Conservation (phyloP, 2,113 vertebrate genomes). For the Tyrannus savana region DNA sequence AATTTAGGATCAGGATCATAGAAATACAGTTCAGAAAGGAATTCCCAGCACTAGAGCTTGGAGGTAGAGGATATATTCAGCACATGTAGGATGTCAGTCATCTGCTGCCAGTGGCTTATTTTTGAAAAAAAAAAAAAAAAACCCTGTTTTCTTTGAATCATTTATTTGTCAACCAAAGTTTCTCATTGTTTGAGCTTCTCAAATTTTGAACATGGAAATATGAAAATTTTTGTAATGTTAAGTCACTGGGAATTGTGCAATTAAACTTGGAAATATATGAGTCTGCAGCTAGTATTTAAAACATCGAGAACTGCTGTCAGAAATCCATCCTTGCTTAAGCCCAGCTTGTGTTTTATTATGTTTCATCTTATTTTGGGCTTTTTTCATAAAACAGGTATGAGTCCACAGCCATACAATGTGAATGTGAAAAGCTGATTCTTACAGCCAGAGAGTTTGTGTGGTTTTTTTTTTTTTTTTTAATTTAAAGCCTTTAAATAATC, state of each 20-base stretch:
- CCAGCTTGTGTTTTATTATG: slow-evolving; percentile 16
- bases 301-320: neutral
- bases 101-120: neutral
- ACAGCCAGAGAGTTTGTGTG: neutral
- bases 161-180: neutral
- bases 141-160: neutral
- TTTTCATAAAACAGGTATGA: slow-evolving; percentile 25
- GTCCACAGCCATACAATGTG: neutral
- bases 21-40: neutral
- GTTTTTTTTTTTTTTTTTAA: neutral
- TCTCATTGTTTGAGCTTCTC: neutral
- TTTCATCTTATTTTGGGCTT: slow-evolving; percentile 23
- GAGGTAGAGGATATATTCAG: neutral
- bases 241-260: neutral
- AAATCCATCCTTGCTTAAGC: neutral
- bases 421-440: slow-evolving; percentile 12
- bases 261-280: neutral
- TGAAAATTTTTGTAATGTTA: neutral
- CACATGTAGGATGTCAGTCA: neutral
- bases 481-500: slow-evolving; percentile 53
- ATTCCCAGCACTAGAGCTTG: neutral
- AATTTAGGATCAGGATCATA: neutral
- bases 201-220: neutral
- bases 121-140: neutral
- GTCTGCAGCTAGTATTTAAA: neutral